Evolutionary conservation across 2,888 invertebrate species (phyloP).

Genomic region (Coleophora deauratella): DNA sequence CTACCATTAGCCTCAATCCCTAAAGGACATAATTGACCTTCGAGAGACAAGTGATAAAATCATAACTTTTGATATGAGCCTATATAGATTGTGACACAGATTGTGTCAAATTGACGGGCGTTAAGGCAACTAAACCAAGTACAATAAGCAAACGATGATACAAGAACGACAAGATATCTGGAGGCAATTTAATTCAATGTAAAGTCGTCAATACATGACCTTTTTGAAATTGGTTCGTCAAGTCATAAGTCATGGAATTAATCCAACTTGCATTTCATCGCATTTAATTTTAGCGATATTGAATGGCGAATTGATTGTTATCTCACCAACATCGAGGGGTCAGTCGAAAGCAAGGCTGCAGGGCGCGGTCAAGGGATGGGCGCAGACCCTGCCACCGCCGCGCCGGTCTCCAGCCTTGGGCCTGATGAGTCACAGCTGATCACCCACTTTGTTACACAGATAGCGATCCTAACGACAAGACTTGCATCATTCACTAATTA

Average conservation of each 20-base stretch:
- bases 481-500: slow-evolving; percentile 57
- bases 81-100: slow-evolving; percentile 16
- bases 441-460: slow-evolving; percentile 40
- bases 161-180: slow-evolving; percentile 23
- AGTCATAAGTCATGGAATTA: neutral
- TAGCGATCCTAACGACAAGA: slow-evolving; percentile 49
- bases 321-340: slow-evolving; percentile 36
- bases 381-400: slow-evolving; percentile 44
- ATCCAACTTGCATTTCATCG: neutral
- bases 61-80: slow-evolving; percentile 32
- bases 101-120: slow-evolving; percentile 25
- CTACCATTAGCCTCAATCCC: slow-evolving; percentile 57
- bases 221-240: neutral
- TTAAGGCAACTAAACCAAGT: slow-evolving; percentile 6
- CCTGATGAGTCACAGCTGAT: slow-evolving; percentile 52
- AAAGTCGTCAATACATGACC: neutral
- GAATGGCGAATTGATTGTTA: slow-evolving; percentile 25
- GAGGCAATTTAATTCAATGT: neutral
- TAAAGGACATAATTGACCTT: slow-evolving; percentile 52
- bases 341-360: slow-evolving; percentile 62
- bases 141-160: slow-evolving; percentile 3
- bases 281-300: slow-evolving; percentile 11
- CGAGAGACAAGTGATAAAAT: slow-evolving; percentile 41
- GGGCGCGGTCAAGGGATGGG: slow-evolving; percentile 65
- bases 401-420: slow-evolving; percentile 17